Conservation (phyloP, 2,888 invertebrate species). For the Monochamus alternatus region DNA sequence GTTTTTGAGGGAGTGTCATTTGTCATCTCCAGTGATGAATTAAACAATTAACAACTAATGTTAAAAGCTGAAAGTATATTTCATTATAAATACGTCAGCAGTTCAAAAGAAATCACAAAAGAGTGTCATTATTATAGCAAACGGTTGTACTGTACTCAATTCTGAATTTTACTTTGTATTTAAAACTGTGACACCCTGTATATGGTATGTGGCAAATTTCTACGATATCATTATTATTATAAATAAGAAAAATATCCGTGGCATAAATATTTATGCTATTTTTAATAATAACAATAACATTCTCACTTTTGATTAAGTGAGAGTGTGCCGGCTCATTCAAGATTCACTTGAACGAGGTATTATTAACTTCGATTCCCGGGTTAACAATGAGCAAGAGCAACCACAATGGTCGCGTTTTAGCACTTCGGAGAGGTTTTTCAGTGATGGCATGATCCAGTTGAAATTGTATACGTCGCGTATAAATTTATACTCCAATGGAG, state of each 20-base stretch:
- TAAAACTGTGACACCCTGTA: too few relatives aligned
- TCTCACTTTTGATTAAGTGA: conserved; percentile 31
- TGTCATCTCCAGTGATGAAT: too few relatives aligned
- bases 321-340: conserved; percentile 23
- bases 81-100: too few relatives aligned
- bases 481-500: conserved; percentile 31
- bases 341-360: conserved; percentile 21
- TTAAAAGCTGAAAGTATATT: too few relatives aligned
- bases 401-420: conserved; percentile 31
- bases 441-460: conserved; percentile 27
- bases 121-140: too few relatives aligned
- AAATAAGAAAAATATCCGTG: neutral
- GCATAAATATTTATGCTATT: conserved; percentile 10
- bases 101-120: too few relatives aligned
- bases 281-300: conserved; percentile 21
- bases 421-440: conserved; percentile 7
- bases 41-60: too few relatives aligned
- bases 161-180: too few relatives aligned
- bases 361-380: conserved; percentile 24
- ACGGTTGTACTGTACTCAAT: too few relatives aligned
- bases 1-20: too few relatives aligned
- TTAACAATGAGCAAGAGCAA: conserved; percentile 16
- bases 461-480: conserved; percentile 21
- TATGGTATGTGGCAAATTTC: too few relatives aligned
- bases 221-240: neutral